Percentiles rank a stretch among this genome's conserved stretches.
Evolutionary conservation across 2,113 vertebrate species (phyloP).

Genomic region (Tinamus guttatus): DNA sequence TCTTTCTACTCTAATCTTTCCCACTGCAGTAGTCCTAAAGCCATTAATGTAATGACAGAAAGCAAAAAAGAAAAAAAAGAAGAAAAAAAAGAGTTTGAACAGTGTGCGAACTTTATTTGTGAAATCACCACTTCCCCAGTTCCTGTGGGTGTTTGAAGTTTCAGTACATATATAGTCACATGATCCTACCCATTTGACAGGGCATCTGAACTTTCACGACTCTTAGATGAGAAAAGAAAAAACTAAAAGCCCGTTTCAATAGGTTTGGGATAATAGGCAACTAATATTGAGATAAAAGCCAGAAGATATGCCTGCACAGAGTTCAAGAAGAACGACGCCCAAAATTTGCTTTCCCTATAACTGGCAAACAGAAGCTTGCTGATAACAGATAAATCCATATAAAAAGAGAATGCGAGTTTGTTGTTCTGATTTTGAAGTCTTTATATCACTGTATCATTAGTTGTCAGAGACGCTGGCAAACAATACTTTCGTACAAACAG

Average conservation of each 20-base stretch:
- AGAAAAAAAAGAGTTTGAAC: background rate
- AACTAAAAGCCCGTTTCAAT: background rate
- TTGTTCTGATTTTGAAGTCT: background rate
- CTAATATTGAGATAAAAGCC: background rate
- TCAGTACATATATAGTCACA: background rate
- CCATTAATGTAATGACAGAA: background rate
- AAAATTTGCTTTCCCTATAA: background rate
- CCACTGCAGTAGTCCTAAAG: background rate
- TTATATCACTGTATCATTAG: background rate
- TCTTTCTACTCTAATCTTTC: background rate
- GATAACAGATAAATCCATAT: background rate
- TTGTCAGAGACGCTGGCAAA: background rate
- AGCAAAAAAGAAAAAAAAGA: background rate
- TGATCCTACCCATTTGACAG: background rate
- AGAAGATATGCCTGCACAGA: background rate
- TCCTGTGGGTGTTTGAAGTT: background rate
- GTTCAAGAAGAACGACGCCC: background rate
- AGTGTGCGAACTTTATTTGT: background rate
- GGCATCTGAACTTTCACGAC: background rate
- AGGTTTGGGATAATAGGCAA: background rate
- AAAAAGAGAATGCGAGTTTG: background rate
- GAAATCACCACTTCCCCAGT: background rate
- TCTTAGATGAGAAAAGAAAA: background rate
- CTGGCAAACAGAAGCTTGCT: background rate
- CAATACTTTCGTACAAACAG: background rate